Conservation (phyloP, 2,888 invertebrate species). For the Acrocera orbiculus region DNA sequence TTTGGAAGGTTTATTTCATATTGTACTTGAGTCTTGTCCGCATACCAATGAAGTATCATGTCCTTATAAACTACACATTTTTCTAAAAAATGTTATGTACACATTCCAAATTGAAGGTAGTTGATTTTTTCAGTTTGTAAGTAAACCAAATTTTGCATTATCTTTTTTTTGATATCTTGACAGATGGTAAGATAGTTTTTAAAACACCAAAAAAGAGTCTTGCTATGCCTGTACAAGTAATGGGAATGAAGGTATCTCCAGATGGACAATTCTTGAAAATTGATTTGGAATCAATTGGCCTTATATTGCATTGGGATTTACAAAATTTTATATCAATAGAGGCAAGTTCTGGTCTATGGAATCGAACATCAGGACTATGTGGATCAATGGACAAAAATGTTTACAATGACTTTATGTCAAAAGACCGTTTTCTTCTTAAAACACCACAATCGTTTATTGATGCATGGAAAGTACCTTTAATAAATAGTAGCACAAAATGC, state of each 20-base stretch:
- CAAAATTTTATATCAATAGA: constrained; percentile 49
- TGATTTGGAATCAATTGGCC: constrained; percentile 46
- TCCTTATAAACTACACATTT: constrained; percentile 29
- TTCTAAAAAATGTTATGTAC: constrained; percentile 53
- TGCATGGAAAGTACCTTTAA: constrained; percentile 26
- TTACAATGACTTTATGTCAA: constrained; percentile 48
- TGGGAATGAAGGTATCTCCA: constrained; percentile 55
- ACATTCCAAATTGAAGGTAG: constrained; percentile 35
- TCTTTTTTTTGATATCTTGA: neutral
- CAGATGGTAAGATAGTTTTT: constrained; percentile 39
- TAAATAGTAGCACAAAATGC: constrained; percentile 21
- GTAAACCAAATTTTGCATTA: neutral
- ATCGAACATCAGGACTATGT: constrained; percentile 65
- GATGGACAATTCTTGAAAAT: constrained; percentile 51
- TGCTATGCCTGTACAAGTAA: constrained; percentile 53
- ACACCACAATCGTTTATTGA: constrained; percentile 28
- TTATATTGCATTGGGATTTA: constrained; percentile 59
- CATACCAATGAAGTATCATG: constrained; percentile 37
- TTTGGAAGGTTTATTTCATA: constrained; percentile 48
- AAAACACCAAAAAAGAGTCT: constrained; percentile 37
- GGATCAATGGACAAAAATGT: constrained; percentile 55
- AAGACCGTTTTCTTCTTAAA: constrained; percentile 36
- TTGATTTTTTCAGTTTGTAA: constrained; percentile 8
- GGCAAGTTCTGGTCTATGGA: constrained; percentile 52
- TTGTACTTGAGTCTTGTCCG: constrained; percentile 41